phyloP scores from a whole-genome alignment of 2,797 vertebrate genomes.

The Petrocephalus schoutedeni region DNA sequence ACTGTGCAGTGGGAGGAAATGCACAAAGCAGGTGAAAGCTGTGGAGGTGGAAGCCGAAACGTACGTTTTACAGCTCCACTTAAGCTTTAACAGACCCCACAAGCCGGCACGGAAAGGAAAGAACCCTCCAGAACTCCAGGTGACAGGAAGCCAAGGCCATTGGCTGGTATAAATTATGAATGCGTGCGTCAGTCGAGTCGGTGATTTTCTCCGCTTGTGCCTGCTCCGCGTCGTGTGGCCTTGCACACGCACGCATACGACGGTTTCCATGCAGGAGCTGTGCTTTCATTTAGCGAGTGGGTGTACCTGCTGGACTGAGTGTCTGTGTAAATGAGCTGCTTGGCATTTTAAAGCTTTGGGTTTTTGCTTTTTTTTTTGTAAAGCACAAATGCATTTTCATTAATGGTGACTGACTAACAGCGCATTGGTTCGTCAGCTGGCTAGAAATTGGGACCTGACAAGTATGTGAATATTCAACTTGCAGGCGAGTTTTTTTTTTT shows the following conservation, averaged over 20 bases:
- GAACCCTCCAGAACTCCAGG: not conserved
- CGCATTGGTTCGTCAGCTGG: not conserved
- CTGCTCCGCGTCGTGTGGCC: not conserved
- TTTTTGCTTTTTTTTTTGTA: not conserved
- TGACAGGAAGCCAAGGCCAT: not conserved
- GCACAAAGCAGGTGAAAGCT: not conserved
- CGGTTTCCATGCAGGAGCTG: not conserved
- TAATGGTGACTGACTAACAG: conserved; percentile 4
- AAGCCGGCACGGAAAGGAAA: not conserved
- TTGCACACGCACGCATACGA: too few species aligned
- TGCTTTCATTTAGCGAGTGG: not conserved
- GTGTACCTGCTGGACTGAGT: not conserved
- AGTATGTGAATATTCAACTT: not conserved
- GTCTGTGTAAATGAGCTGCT: conserved; percentile 11
- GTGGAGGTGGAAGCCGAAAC: not conserved
- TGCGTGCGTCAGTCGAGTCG: not conserved
- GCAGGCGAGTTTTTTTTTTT: not conserved
- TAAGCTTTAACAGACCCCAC: not conserved
- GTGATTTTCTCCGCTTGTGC: not conserved
- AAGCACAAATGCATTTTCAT: not conserved
- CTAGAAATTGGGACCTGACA: not conserved
- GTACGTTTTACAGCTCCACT: not conserved
- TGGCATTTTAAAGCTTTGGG: not conserved
- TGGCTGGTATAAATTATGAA: not conserved
- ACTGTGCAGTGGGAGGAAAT: not conserved